These are phyloP conservation scores for Drosophila guanche DNA, from an alignment of 1,140 invertebrate species.

Conservation along the genomic window DNA sequence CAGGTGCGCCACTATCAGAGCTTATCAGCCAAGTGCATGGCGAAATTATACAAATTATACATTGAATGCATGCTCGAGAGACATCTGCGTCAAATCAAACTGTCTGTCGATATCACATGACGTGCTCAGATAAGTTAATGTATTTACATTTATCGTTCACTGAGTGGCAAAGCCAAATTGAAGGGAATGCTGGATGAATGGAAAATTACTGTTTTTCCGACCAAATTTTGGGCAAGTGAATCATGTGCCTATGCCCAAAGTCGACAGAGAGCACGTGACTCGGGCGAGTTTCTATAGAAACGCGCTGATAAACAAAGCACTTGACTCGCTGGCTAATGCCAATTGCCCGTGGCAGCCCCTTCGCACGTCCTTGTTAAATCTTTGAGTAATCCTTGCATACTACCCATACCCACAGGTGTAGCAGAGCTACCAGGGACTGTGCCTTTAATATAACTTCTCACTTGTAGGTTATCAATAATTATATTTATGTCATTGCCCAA, in stretches of 20 bases:
- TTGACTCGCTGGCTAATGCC: conserved; percentile 41
- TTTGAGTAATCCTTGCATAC: conserved; percentile 49
- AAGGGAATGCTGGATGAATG: no score
- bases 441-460: conserved; percentile 10
- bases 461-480: conserved; percentile 16
- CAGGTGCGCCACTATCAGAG: conserved; percentile 5
- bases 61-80: conserved; percentile 20
- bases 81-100: conserved; percentile 35
- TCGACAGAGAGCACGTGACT: conserved; percentile 60
- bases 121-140: background rate
- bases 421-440: no score
- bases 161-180: no score
- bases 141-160: no score
- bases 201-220: background rate
- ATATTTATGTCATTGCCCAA: conserved; percentile 1
- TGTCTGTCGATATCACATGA: conserved; percentile 25
- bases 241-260: conserved; percentile 41
- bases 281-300: conserved; percentile 11
- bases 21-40: conserved; percentile 56
- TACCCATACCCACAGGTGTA: conserved; percentile 29
- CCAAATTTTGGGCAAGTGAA: conserved; percentile 36
- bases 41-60: conserved; percentile 20
- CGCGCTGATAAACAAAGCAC: conserved; percentile 66
- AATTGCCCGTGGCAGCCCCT: conserved; percentile 39
- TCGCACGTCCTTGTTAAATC: conserved; percentile 27